phyloP scores from a whole-genome alignment of 2,888 invertebrate genomes.

The Cryptocheilus praepositus region DNA sequence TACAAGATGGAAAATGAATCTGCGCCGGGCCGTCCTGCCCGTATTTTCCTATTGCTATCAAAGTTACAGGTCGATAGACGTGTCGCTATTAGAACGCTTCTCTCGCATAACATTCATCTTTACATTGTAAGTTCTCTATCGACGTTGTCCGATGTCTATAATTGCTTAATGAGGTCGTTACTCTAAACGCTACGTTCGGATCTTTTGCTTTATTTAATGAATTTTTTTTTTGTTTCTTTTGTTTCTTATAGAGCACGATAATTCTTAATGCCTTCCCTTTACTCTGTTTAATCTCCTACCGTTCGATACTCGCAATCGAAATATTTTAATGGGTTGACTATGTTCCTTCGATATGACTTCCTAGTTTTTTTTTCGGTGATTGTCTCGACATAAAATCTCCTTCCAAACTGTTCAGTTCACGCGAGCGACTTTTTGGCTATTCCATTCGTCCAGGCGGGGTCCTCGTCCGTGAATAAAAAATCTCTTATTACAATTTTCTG shows the following conservation, averaged over 20 bases:
- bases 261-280: constrained; percentile 9
- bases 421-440: constrained; percentile 12
- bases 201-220: constrained; percentile 17
- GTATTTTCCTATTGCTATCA: constrained; percentile 48
- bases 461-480: constrained; percentile 28
- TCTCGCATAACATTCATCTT: constrained; percentile 47
- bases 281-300: neutral
- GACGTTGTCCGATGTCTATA: constrained; percentile 47
- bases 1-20: constrained; percentile 68
- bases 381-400: constrained; percentile 45
- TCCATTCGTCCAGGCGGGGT: constrained; percentile 14
- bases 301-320: no score
- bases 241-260: constrained; percentile 18
- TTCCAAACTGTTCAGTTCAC: constrained; percentile 6
- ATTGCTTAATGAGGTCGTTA: constrained; percentile 50
- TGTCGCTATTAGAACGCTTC: constrained; percentile 44
- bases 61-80: constrained; percentile 43
- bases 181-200: constrained; percentile 45
- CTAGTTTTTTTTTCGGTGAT: constrained; percentile 26
- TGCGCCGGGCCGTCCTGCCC: constrained; percentile 25
- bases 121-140: constrained; percentile 44
- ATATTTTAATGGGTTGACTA: constrained; percentile 1
- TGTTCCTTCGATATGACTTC: constrained; percentile 6
- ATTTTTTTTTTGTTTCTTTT: constrained; percentile 10
- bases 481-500: constrained; percentile 12